phyloP scores from a whole-genome alignment of 1,140 invertebrate species.

The Drosophila ironensis region DNA sequence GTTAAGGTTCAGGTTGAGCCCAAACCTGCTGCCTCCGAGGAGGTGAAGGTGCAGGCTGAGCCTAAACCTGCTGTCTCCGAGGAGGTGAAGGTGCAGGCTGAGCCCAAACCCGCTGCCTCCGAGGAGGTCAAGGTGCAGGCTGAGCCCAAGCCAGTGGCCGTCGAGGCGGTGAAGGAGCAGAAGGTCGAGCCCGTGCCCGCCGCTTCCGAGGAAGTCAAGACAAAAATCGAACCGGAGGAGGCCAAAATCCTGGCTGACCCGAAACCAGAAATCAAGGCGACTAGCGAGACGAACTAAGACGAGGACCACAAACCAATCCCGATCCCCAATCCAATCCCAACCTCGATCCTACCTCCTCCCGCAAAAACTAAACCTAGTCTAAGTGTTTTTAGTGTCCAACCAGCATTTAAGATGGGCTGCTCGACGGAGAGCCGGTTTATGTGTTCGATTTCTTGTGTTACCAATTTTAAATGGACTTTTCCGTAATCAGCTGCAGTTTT shows the following conservation, averaged over 20 bases:
- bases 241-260: conserved; percentile 18
- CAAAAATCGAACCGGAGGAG: conserved; percentile 13
- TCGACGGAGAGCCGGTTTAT: conserved; percentile 38
- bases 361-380: conserved; percentile 38
- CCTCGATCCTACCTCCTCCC: conserved; percentile 22
- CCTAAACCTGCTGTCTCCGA: not conserved
- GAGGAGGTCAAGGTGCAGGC: conserved; percentile 14
- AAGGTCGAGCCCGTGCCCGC: not conserved
- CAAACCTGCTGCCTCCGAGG: conserved; percentile 11
- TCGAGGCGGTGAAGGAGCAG: conserved; percentile 15
- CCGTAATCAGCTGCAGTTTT: conserved; percentile 12
- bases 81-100: conserved; percentile 13
- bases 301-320: conserved; percentile 20
- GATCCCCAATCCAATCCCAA: conserved; percentile 41
- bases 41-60: not conserved
- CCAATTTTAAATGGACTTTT: conserved; percentile 3
- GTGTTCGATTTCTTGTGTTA: conserved; percentile 54
- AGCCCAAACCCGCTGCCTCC: conserved; percentile 24
- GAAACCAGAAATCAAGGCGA: conserved; percentile 31
- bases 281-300: conserved; percentile 60
- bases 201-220: conserved; percentile 21
- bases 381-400: conserved; percentile 47
- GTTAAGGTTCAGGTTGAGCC: conserved; percentile 17
- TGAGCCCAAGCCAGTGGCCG: conserved; percentile 15
- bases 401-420: conserved; percentile 33